Evolutionary conservation across 2,113 vertebrate genomes (phyloP).

Genomic region (Epinephelus moara): DNA sequence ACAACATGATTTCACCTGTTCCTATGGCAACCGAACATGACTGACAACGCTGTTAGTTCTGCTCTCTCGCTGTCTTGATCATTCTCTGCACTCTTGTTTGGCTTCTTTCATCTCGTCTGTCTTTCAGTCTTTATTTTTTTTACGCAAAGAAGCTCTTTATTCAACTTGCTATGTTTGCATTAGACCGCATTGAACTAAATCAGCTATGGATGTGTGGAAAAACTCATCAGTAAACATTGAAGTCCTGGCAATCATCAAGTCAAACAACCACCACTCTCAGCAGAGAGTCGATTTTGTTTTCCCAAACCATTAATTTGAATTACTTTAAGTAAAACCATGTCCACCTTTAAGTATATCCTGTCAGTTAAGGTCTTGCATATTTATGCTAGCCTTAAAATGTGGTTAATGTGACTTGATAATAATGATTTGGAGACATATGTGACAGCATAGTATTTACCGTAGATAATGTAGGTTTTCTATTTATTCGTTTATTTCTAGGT

Average conservation of each 20-base stretch:
- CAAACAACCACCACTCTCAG: background rate
- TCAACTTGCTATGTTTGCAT: slow-evolving; percentile 28
- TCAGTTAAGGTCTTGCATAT: background rate
- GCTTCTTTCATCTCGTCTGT: slow-evolving; percentile 27
- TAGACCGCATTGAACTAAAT: background rate
- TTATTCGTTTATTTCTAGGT: background rate
- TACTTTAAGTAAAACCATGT: slow-evolving; percentile 7
- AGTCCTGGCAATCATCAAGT: background rate
- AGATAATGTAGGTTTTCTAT: background rate
- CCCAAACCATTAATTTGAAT: slow-evolving; percentile 12
- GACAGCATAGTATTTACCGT: background rate
- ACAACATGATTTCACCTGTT: slow-evolving; percentile 25
- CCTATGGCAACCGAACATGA: slow-evolving; percentile 38
- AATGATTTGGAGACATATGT: background rate
- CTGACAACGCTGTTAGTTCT: slow-evolving; percentile 23
- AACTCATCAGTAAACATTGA: slow-evolving; percentile 16
- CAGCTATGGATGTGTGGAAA: background rate
- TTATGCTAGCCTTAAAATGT: background rate
- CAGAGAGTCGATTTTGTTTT: background rate
- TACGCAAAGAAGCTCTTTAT: background rate
- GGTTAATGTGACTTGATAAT: background rate
- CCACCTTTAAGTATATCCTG: slow-evolving; percentile 14
- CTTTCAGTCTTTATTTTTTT: background rate
- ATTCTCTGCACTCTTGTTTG: slow-evolving; percentile 8
- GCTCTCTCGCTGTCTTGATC: background rate